Conservation (phyloP, 2,797 vertebrate genomes). For the Vipera latastei region DNA sequence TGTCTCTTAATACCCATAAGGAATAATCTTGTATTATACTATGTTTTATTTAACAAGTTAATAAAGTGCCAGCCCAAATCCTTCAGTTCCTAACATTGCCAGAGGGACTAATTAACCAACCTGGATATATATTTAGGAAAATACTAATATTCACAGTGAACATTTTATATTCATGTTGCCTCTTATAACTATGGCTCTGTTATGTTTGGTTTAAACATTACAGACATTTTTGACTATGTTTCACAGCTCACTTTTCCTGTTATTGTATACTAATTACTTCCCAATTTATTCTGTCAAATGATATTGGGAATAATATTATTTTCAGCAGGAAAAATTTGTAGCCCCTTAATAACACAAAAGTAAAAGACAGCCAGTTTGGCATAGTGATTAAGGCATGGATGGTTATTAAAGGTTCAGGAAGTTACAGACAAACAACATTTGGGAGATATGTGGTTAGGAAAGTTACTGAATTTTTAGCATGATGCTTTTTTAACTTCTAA, state of each 20-base stretch:
- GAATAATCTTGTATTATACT: conserved; percentile 60
- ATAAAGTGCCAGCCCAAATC: conserved; percentile 66
- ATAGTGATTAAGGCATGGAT: not conserved
- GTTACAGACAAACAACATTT: not conserved
- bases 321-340: not conserved
- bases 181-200: conserved; percentile 58
- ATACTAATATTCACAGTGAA: conserved; percentile 65
- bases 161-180: conserved; percentile 64
- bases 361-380: not conserved
- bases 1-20: conserved; percentile 57
- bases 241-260: conserved; percentile 18
- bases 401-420: not conserved
- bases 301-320: conserved; percentile 61
- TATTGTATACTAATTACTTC: conserved; percentile 35
- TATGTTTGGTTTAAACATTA: conserved; percentile 57
- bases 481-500: not conserved
- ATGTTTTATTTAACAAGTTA: conserved; percentile 68
- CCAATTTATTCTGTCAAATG: conserved; percentile 48
- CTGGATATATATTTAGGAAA: conserved; percentile 65
- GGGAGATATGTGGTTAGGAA: not conserved
- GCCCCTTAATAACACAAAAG: not conserved
- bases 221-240: conserved; percentile 38
- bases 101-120: conserved; percentile 66
- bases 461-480: not conserved
- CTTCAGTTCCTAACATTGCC: conserved; percentile 66